These are phyloP conservation scores for Phorcus lineatus DNA, from an alignment of 2,888 invertebrate genomes.

Conservation along the genomic window DNA sequence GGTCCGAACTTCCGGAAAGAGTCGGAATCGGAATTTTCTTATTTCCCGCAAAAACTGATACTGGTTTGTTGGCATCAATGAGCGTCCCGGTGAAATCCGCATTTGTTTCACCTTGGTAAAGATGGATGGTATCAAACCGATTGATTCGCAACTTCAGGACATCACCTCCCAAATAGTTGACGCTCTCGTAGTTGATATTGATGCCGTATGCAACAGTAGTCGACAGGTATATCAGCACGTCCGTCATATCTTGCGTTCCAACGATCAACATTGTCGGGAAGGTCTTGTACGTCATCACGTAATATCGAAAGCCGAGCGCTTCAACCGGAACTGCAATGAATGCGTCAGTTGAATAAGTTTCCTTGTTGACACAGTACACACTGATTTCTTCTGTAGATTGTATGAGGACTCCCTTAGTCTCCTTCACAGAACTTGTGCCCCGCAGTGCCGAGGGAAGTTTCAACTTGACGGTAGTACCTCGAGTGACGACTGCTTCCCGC, in stretches of 20 bases:
- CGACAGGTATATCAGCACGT: conserved; percentile 44
- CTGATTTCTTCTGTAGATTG: conserved; percentile 46
- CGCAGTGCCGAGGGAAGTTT: conserved; percentile 40
- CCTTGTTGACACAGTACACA: conserved; percentile 54
- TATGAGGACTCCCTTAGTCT: conserved; percentile 43
- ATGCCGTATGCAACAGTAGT: conserved; percentile 9
- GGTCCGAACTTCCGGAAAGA: conserved; percentile 48
- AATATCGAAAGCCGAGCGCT: conserved; percentile 51
- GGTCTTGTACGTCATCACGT: conserved; percentile 41
- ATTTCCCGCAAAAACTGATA: conserved; percentile 64
- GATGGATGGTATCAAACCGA: conserved; percentile 50
- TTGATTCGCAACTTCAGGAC: conserved; percentile 40
- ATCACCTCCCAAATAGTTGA: conserved; percentile 35
- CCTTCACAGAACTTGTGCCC: conserved; percentile 30
- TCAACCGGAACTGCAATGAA: conserved; percentile 54
- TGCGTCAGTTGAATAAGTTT: conserved; percentile 54
- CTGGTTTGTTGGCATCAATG: conserved; percentile 49
- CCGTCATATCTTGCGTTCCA: conserved; percentile 38
- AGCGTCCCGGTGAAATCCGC: conserved; percentile 62
- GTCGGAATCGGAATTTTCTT: conserved; percentile 51
- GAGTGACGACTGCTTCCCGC: conserved; percentile 32
- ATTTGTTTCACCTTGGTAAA: conserved; percentile 22
- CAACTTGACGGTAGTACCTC: conserved; percentile 40
- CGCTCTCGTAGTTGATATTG: conserved; percentile 34
- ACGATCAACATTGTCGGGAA: conserved; percentile 42